These are phyloP conservation scores for Phaonia tiefii DNA, from an alignment of 2,888 invertebrate genomes.

Conservation along the genomic window DNA sequence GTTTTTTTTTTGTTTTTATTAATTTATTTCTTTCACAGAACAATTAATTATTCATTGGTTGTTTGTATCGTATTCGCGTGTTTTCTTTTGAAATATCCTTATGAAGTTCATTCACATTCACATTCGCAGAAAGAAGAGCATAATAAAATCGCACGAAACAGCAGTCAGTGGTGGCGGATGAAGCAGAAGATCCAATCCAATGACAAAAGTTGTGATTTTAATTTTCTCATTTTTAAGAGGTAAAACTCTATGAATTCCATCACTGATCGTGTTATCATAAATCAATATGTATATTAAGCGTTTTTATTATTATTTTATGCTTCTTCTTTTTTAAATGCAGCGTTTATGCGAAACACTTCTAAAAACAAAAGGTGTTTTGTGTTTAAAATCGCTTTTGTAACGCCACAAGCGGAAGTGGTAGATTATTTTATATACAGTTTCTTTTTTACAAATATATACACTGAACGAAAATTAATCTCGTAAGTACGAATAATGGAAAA, in stretches of 20 bases:
- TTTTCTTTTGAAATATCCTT: constrained; percentile 69
- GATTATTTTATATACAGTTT: no score
- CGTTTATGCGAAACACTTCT: not conserved
- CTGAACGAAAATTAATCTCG: no score
- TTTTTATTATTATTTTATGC: not conserved
- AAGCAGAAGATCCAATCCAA: not conserved
- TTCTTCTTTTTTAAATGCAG: not conserved
- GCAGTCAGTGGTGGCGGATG: no score
- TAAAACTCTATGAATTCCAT: not conserved
- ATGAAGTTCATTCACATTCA: constrained; percentile 74
- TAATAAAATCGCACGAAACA: no score
- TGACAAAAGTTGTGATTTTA: not conserved
- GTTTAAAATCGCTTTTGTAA: not conserved
- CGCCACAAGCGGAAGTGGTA: not conserved
- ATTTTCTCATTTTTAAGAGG: no score
- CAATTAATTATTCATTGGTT: constrained; percentile 47
- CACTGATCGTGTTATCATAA: constrained; percentile 3
- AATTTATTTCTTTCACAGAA: constrained; percentile 42
- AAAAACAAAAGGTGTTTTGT: not conserved
- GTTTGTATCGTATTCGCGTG: not conserved
- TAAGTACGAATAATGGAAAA: no score
- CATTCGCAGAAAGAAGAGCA: not conserved
- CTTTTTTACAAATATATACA: no score
- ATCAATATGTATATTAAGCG: constrained; percentile 7
- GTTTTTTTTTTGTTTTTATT: constrained; percentile 32